These are phyloP conservation scores for Megatriorchis doriae DNA, from an alignment of 2,113 vertebrate species.

Conservation along the genomic window DNA sequence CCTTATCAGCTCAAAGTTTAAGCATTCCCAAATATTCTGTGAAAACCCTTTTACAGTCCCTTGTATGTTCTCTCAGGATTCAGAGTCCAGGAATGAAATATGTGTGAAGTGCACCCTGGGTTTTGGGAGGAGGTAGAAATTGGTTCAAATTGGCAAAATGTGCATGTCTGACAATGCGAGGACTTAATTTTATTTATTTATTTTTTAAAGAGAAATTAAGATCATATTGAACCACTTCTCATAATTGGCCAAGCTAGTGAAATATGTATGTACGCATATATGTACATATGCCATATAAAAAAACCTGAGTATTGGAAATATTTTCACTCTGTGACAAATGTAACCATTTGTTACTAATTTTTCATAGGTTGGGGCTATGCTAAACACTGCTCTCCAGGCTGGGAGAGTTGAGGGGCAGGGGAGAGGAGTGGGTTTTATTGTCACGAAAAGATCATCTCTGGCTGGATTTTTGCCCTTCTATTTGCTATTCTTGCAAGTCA, in stretches of 20 bases:
- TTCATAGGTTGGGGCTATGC: background rate
- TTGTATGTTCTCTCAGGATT: background rate
- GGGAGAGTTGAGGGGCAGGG: background rate
- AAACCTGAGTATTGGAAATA: background rate
- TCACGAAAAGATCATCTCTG: background rate
- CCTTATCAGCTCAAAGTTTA: background rate
- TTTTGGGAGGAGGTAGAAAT: conserved; percentile 18
- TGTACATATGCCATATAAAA: background rate
- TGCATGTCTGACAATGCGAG: background rate
- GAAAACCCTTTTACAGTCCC: background rate
- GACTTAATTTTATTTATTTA: background rate
- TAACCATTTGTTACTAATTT: conserved; percentile 7
- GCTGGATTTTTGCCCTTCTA: background rate
- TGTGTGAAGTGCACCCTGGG: background rate
- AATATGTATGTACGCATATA: background rate
- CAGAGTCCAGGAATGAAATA: background rate
- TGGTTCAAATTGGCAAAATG: background rate
- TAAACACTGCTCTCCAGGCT: background rate
- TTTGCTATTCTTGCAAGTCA: background rate
- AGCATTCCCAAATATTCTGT: background rate
- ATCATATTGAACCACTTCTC: conserved; percentile 43
- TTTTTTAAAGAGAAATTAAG: background rate
- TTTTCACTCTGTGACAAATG: background rate
- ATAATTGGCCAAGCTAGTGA: background rate
- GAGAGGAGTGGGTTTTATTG: background rate